A percentile compares a stretch with the other conserved stretches of the same genome.
phyloP scores from a whole-genome alignment of 2,797 vertebrate genomes.

The Cuculus canorus region DNA sequence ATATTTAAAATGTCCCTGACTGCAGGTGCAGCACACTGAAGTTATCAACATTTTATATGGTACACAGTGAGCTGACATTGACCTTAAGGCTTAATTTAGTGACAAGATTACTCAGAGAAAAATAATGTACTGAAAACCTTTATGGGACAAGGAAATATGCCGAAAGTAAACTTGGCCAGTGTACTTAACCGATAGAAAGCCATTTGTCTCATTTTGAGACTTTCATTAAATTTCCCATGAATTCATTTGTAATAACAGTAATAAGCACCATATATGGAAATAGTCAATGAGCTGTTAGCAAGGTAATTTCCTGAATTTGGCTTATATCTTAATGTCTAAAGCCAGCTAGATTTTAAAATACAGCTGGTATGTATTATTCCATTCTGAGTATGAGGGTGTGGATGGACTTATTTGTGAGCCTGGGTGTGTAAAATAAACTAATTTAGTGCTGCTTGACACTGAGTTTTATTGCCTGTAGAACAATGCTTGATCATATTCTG shows the following conservation, averaged over 20 bases:
- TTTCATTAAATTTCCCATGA: conserved; percentile 66
- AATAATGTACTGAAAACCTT: conserved; percentile 45
- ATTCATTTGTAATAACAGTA: conserved; percentile 58
- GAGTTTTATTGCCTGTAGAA: background rate
- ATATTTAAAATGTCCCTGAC: background rate
- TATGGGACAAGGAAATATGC: conserved; percentile 14
- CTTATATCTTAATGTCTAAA: conserved; percentile 50
- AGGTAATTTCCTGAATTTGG: conserved; percentile 72
- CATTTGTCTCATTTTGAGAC: conserved; percentile 58
- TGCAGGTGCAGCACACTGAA: background rate
- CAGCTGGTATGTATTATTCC: conserved; percentile 56
- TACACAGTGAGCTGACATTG: background rate
- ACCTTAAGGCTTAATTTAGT: conserved; percentile 43
- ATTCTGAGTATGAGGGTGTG: background rate
- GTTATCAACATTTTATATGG: background rate
- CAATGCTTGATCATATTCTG: background rate
- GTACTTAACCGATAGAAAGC: conserved; percentile 39
- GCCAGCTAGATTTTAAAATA: conserved; percentile 29
- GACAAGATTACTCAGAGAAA: conserved; percentile 51
- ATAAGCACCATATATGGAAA: conserved; percentile 55
- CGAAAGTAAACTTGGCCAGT: conserved; percentile 54
- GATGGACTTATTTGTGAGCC: background rate
- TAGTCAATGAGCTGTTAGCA: conserved; percentile 37
- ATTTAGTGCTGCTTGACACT: background rate
- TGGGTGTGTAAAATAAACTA: background rate